These are phyloP conservation scores for Brachionus koreanus DNA, from an alignment of 1,140 invertebrate genomes.

Conservation along the genomic window DNA sequence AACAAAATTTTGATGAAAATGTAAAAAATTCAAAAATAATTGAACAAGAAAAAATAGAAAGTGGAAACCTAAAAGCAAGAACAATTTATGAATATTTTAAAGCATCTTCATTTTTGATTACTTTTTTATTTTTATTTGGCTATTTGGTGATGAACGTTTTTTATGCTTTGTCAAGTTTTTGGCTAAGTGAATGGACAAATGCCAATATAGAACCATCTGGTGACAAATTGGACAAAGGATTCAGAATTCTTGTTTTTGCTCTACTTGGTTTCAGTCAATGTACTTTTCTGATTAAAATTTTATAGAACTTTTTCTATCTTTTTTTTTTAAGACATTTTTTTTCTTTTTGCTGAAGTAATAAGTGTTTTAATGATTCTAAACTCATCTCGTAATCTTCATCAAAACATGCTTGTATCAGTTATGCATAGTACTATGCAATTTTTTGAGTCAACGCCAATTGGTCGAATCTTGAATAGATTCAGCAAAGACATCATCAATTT, in stretches of 20 bases:
- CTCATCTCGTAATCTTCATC: background rate
- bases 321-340: background rate
- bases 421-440: conserved; percentile 67
- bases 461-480: conserved; percentile 72
- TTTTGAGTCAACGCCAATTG: conserved; percentile 74
- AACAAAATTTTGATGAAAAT: background rate
- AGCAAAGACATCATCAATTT: conserved; percentile 60
- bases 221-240: background rate
- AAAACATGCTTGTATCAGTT: conserved; percentile 55
- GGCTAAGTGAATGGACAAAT: conserved; percentile 40
- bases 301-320: background rate
- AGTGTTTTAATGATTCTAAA: conserved; percentile 23
- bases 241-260: conserved; percentile 50
- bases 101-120: background rate
- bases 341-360: background rate
- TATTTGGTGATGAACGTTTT: conserved; percentile 24
- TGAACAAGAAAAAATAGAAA: conserved; percentile 33
- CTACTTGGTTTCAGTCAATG: background rate
- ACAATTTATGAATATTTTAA: conserved; percentile 21
- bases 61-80: background rate
- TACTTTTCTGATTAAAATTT: background rate
- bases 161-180: background rate
- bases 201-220: background rate
- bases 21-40: background rate
- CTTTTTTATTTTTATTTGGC: background rate